phyloP scores from a whole-genome alignment of 2,797 vertebrate genomes.

The Pagetopsis macropterus region DNA sequence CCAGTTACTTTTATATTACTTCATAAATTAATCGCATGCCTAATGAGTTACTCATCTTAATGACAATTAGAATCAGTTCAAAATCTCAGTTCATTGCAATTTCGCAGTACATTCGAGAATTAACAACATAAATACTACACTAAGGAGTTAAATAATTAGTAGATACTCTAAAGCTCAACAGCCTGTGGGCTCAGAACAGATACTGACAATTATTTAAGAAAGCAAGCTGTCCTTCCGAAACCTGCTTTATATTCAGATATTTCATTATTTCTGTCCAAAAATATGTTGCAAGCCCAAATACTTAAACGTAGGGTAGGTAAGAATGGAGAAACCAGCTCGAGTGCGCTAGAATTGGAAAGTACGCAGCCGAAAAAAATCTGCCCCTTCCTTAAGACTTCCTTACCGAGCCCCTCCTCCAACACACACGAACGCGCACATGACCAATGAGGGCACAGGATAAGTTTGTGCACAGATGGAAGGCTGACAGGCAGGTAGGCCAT shows the following conservation, averaged over 20 bases:
- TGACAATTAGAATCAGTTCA: slow-evolving; percentile 21
- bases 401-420: too few species aligned
- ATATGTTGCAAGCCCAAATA: not conserved
- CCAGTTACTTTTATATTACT: slow-evolving; percentile 6
- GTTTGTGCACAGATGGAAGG: too few species aligned
- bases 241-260: not conserved
- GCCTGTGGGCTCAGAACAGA: slow-evolving; percentile 81
- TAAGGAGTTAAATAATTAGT: slow-evolving; percentile 30
- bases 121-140: slow-evolving; percentile 26
- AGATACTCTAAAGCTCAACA: slow-evolving; percentile 28
- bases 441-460: too few species aligned
- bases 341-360: too few species aligned
- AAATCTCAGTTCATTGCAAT: slow-evolving; percentile 18
- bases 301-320: too few species aligned
- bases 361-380: too few species aligned
- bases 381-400: too few species aligned
- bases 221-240: not conserved
- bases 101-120: slow-evolving; percentile 23
- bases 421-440: too few species aligned
- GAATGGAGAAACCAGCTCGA: too few species aligned
- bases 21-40: slow-evolving; percentile 55
- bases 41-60: slow-evolving; percentile 20
- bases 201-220: slow-evolving; percentile 10
- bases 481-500: too few species aligned
- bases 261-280: not conserved